phyloP scores from a whole-genome alignment of 2,797 vertebrate species.

The Borostomias antarcticus region DNA sequence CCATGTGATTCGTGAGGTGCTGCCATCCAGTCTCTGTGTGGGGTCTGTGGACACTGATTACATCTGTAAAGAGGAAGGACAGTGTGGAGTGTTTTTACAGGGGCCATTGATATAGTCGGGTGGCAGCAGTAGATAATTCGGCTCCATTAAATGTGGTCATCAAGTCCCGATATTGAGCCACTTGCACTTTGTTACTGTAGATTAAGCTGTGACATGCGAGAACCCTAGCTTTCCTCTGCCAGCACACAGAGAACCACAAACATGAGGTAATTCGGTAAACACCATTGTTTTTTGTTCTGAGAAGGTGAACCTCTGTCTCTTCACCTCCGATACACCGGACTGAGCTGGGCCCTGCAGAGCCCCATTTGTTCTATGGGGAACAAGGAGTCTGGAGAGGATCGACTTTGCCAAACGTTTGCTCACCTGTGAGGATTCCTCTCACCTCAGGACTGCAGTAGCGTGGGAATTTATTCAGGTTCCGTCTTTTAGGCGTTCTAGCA shows the following conservation, averaged over 20 bases:
- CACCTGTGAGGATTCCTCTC: slow-evolving; percentile 23
- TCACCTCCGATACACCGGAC: no score
- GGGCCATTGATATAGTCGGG: neutral
- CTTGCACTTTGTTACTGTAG: neutral
- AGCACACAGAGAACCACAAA: slow-evolving; percentile 7
- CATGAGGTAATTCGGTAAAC: slow-evolving; percentile 8
- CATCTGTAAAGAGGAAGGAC: neutral
- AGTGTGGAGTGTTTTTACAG: neutral
- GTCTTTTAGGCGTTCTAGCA: neutral
- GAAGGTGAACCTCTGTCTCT: neutral
- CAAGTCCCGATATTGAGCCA: neutral
- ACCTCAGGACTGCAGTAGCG: neutral
- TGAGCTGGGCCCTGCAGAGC: neutral
- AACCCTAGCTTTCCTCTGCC: neutral
- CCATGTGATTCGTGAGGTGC: neutral
- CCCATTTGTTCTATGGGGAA: neutral
- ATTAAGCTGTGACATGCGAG: neutral
- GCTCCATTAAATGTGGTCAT: neutral
- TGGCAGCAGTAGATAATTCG: neutral
- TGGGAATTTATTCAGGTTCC: neutral
- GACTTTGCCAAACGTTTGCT: slow-evolving; percentile 23
- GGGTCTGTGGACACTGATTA: neutral
- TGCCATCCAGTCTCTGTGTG: neutral
- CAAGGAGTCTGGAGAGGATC: slow-evolving; percentile 7
- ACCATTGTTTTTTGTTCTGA: slow-evolving; percentile 4